Base-by-base conservation (phyloP, 1,140 invertebrate species). In the Metopolophium dirhodum region DNA sequence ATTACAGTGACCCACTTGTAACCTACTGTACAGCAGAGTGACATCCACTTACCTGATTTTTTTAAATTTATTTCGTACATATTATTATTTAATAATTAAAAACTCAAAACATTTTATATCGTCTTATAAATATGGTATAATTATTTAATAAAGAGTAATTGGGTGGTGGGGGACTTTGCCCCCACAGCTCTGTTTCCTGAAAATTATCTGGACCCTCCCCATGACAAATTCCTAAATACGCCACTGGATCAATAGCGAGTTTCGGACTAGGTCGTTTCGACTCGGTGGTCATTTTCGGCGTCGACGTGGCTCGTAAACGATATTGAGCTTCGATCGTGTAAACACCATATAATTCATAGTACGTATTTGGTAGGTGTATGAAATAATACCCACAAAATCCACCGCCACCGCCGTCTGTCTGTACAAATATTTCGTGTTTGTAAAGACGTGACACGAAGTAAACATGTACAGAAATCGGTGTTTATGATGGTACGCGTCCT, bases 311-410 rank as follows among this genome's bases (percentile, higher is more conserved):
- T 30, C 7, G 20, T 18, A 47, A 57, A 91, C 26, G 90, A 51
- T 82, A 51, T 83, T n/a, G 20, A 45, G 90, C 49, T 91, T 49
- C 47, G 20, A 82, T 47, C 90, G 47, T 91, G 45, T 83, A 83
- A 51, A 91, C 68, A 83, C 30, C n/a, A 30, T 51, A 83, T 22
- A 83, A 22, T 83, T 41, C 41, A 68, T n/a, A 30, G 18, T 83
- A 30, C 23, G 14, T 18, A 77, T 14, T 11, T n/a, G 61, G 30
- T 77, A 14, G 30, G 14, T 77, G 22, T 77, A n/a, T 77, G 7
- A n/a, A n/a, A 77, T 77, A 77, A n/a, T 77, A n/a, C n/a, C 61
- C 30, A 35, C 30, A 20, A 77, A 30, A 7, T 23, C 23, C 83
- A 9, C 7, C 18, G 35, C 51, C 18, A 20, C 51, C 7, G 51